Conservation (phyloP, 2,888 invertebrate species). For the Hydrotaea cyrtoneurina region DNA sequence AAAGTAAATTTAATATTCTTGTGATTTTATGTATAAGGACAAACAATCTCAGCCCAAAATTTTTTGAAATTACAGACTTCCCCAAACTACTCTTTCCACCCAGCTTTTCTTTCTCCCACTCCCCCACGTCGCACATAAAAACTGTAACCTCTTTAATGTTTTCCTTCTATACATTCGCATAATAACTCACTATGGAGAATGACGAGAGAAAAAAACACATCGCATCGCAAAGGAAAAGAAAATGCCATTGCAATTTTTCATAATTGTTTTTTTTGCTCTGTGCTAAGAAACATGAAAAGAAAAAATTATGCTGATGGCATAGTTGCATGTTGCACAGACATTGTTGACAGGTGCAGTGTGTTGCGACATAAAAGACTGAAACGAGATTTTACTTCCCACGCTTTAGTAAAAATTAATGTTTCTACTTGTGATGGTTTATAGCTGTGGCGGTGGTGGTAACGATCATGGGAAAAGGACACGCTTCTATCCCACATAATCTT, state of each 20-base stretch:
- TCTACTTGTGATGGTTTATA: no score
- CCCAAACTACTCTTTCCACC: no score
- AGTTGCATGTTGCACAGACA: conserved; percentile 39
- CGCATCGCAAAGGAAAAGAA: not conserved
- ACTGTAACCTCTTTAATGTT: not conserved
- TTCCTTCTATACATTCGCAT: not conserved
- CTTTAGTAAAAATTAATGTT: not conserved
- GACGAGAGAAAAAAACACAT: not conserved
- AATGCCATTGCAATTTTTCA: conserved; percentile 11
- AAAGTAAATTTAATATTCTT: no score
- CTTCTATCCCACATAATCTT: no score
- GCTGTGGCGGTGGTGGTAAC: not conserved
- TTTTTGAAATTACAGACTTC: no score
- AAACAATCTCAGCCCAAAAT: no score
- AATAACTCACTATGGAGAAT: not conserved
- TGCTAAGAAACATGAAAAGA: not conserved
- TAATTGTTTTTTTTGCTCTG: not conserved
- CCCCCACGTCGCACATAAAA: not conserved
- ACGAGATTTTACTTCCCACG: not conserved
- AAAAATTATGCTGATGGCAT: conserved; percentile 18
- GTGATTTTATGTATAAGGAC: no score
- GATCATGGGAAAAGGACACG: no score
- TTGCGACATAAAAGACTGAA: not conserved
- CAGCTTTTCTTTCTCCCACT: not conserved
- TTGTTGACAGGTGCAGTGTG: conserved; percentile 20